A percentile compares a stretch with the other conserved stretches of the same genome.
These are phyloP conservation scores for Amia ocellicauda DNA, from an alignment of 2,113 vertebrate species.

Conservation along the genomic window DNA sequence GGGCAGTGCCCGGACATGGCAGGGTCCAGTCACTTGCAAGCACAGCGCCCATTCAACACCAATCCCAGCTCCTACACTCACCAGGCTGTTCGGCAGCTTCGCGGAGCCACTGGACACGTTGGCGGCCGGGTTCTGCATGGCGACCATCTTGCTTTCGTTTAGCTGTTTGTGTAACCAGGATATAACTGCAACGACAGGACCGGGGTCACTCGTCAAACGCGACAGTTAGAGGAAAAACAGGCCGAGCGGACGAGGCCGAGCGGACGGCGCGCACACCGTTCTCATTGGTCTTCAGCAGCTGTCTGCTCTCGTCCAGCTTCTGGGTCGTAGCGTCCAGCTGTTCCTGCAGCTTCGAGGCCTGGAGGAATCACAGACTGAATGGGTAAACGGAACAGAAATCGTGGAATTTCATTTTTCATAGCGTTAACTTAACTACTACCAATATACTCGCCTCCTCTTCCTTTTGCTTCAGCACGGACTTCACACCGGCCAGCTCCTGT, in stretches of 20 bases:
- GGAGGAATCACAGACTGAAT: neutral
- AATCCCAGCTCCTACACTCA: too few relatives aligned
- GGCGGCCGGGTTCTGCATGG: slow-evolving; percentile 1
- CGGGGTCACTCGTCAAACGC: too few relatives aligned
- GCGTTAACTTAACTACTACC: too few relatives aligned
- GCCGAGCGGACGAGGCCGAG: too few relatives aligned
- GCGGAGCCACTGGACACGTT: too few relatives aligned
- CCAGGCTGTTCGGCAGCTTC: slow-evolving; percentile 7
- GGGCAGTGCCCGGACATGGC: too few relatives aligned
- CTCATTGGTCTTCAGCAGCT: slow-evolving; percentile 32
- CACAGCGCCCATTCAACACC: too few relatives aligned
- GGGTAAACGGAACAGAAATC: too few relatives aligned
- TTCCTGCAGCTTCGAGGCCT: slow-evolving; percentile 35
- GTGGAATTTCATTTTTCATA: too few relatives aligned
- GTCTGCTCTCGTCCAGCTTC: slow-evolving; percentile 31
- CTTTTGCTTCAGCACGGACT: slow-evolving; percentile 21
- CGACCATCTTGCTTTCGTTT: slow-evolving; percentile 37
- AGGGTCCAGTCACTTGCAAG: too few relatives aligned
- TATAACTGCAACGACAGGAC: slow-evolving; percentile 25
- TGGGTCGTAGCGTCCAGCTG: slow-evolving; percentile 23
- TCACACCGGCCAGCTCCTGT: slow-evolving; percentile 11
- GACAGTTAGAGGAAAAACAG: too few relatives aligned
- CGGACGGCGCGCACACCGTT: too few relatives aligned
- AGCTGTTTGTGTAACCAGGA: slow-evolving; percentile 31
- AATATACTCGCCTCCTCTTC: slow-evolving; percentile 32